phyloP scores from a whole-genome alignment of 2,797 vertebrate species.

The Eutrigla gurnardus region DNA sequence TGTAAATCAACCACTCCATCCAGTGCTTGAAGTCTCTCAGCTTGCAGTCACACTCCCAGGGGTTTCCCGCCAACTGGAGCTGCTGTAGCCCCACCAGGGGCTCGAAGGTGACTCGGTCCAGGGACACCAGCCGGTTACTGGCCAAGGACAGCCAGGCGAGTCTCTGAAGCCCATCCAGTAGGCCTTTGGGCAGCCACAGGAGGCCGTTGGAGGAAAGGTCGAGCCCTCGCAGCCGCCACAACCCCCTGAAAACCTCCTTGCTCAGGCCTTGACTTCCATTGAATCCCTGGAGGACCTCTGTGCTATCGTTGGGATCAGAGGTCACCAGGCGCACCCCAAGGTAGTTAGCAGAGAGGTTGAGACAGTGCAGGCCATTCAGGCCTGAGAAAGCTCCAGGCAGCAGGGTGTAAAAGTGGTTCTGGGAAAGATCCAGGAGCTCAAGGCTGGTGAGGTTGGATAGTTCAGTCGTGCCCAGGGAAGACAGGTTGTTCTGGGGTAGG shows the following conservation, averaged over 20 bases:
- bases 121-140: slow-evolving; percentile 87
- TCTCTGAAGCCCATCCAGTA: slow-evolving; percentile 88
- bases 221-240: slow-evolving; percentile 85
- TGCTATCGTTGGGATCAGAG: slow-evolving; percentile 84
- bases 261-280: slow-evolving; percentile 86
- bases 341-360: slow-evolving; percentile 94
- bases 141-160: slow-evolving; percentile 91
- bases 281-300: slow-evolving; percentile 82
- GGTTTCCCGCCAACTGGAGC: slow-evolving; percentile 91
- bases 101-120: slow-evolving; percentile 91
- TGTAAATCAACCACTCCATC: slow-evolving; percentile 96
- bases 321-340: slow-evolving; percentile 78
- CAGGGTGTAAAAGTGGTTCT: slow-evolving; percentile 91
- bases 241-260: slow-evolving; percentile 87
- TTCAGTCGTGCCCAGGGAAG: slow-evolving; percentile 80
- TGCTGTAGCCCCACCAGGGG: slow-evolving; percentile 88
- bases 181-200: slow-evolving; percentile 86
- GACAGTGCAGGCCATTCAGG: slow-evolving; percentile 85
- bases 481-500: slow-evolving; percentile 92
- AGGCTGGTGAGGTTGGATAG: slow-evolving; percentile 89
- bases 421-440: slow-evolving; percentile 92
- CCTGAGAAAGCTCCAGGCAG: slow-evolving; percentile 85
- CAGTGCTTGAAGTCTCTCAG: slow-evolving; percentile 94
- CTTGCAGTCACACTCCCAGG: slow-evolving; percentile 95
- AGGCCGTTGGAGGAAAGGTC: slow-evolving; percentile 93